These are phyloP conservation scores for Drosophila athabasca DNA, from an alignment of 1,140 invertebrate genomes.

Conservation along the genomic window DNA sequence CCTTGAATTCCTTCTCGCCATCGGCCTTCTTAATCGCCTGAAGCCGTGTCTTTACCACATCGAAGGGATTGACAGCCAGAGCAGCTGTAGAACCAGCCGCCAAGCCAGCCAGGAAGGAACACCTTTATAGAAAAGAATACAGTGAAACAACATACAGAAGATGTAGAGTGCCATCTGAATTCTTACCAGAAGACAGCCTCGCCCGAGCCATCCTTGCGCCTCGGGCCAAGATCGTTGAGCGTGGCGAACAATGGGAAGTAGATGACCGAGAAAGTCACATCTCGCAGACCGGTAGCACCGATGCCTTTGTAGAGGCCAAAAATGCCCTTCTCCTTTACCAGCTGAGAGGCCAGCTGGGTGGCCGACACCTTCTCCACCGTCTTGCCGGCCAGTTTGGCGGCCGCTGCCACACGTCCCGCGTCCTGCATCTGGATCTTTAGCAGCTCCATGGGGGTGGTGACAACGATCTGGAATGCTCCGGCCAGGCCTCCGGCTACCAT, in stretches of 20 bases:
- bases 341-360: conserved; percentile 90
- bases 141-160: background rate
- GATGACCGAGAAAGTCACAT: conserved; percentile 98
- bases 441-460: conserved; percentile 99
- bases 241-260: conserved; percentile 99
- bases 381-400: conserved; percentile 86
- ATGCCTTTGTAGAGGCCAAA: conserved; percentile 97
- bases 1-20: conserved; percentile 94
- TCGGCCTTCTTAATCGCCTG: conserved; percentile 95
- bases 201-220: conserved; percentile 88
- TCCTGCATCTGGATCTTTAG: conserved; percentile 99
- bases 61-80: conserved; percentile 96
- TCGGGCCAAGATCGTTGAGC: conserved; percentile 94
- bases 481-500: conserved; percentile 97
- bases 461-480: conserved; percentile 98
- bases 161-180: background rate
- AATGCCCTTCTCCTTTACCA: conserved; percentile 94
- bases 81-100: conserved; percentile 95
- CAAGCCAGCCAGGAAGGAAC: conserved; percentile 96
- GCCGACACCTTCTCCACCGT: conserved; percentile 90
- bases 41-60: conserved; percentile 98
- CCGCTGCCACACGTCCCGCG: conserved; percentile 93
- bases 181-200: conserved; percentile 88
- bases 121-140: conserved; percentile 87
- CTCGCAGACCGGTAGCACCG: conserved; percentile 95